Conservation (phyloP, 1,140 invertebrate genomes). For the Pogonomyrmex barbatus region DNA sequence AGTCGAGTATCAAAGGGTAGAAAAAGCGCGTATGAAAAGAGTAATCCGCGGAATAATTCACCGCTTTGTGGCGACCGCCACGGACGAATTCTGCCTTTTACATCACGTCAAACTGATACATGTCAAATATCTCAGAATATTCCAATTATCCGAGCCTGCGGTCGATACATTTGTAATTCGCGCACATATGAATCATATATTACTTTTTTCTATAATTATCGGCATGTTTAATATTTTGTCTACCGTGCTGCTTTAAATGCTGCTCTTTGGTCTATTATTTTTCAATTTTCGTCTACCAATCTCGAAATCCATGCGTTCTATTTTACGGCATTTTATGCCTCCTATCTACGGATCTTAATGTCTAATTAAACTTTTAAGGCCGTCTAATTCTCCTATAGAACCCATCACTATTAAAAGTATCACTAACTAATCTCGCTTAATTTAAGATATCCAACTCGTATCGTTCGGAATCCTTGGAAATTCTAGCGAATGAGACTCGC, state of each 20-base stretch:
- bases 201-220: background rate
- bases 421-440: conserved; percentile 10
- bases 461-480: background rate
- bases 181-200: background rate
- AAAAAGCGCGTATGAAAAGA: conserved; percentile 14
- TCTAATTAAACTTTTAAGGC: conserved; percentile 45
- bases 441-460: conserved; percentile 12
- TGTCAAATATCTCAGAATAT: background rate
- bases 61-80: too few species aligned
- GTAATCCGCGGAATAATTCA: background rate
- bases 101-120: background rate
- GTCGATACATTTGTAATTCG: conserved; percentile 15
- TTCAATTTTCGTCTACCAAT: background rate
- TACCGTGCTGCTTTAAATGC: background rate
- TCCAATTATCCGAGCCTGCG: background rate
- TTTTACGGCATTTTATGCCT: background rate
- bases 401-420: conserved; percentile 7
- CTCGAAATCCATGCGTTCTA: background rate
- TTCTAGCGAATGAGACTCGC: background rate
- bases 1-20: conserved; percentile 11
- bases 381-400: background rate
- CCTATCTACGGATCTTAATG: conserved; percentile 23
- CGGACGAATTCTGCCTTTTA: background rate
- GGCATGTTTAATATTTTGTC: background rate
- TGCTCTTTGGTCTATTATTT: background rate